These are phyloP conservation scores for Tinamus guttatus DNA, from an alignment of 2,113 vertebrate genomes.

Conservation along the genomic window DNA sequence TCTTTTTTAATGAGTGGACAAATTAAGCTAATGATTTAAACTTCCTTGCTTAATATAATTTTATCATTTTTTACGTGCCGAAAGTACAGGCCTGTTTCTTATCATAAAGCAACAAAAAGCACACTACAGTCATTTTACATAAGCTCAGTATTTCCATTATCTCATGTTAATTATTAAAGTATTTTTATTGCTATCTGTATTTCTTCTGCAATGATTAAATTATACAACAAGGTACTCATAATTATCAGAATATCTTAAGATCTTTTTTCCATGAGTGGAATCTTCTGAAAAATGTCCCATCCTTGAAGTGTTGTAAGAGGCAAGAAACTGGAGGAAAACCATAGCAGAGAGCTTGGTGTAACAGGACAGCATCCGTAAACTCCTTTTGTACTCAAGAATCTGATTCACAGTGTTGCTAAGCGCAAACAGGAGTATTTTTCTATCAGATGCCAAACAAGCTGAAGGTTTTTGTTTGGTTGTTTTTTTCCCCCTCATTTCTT, in stretches of 20 bases:
- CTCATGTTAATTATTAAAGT: background rate
- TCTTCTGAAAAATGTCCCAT: background rate
- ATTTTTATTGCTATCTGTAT: constrained; percentile 4
- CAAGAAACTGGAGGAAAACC: background rate
- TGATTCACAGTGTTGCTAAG: constrained; percentile 32
- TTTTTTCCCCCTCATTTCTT: background rate
- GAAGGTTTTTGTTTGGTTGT: background rate
- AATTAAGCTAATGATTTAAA: background rate
- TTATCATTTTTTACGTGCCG: background rate
- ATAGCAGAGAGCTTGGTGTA: background rate
- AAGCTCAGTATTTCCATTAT: background rate
- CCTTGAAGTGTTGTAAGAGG: background rate
- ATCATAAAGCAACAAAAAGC: background rate
- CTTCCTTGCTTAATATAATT: background rate
- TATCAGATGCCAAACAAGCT: constrained; percentile 4
- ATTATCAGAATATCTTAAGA: background rate
- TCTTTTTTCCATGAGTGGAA: background rate
- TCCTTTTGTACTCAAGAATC: background rate
- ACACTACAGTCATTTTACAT: background rate
- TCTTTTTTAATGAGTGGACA: background rate
- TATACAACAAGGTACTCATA: background rate
- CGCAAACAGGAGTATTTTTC: constrained; percentile 52
- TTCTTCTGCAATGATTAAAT: background rate
- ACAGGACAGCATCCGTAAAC: background rate
- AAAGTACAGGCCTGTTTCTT: background rate